Percentiles rank a stretch among this genome's conserved stretches.
Evolutionary conservation across 2,113 vertebrate genomes (phyloP).

Genomic region (Datnioides undecimradiatus): DNA sequence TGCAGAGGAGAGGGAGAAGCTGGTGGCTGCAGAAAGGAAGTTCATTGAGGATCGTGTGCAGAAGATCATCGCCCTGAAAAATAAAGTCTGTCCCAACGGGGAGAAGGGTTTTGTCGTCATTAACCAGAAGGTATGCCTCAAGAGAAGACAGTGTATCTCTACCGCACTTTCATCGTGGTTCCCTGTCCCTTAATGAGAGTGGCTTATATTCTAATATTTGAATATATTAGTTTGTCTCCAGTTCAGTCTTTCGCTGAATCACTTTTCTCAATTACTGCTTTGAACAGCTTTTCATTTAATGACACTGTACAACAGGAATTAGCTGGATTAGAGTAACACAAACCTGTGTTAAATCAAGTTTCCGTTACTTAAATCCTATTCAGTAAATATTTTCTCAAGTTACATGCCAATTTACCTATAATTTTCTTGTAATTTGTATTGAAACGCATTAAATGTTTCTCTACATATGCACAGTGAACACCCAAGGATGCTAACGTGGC

Average conservation of each 20-base stretch:
- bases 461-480: slow-evolving; percentile 70
- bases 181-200: too few relatives aligned
- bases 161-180: too few relatives aligned
- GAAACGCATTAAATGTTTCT: neutral
- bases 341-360: neutral
- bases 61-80: slow-evolving; percentile 95
- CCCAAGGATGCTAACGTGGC: slow-evolving; percentile 65
- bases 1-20: slow-evolving; percentile 93
- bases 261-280: too few relatives aligned
- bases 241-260: too few relatives aligned
- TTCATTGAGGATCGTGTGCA: slow-evolving; percentile 96
- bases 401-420: neutral
- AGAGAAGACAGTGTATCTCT: too few relatives aligned
- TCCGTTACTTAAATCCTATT: too few relatives aligned
- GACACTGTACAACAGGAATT: too few relatives aligned
- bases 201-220: too few relatives aligned
- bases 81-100: slow-evolving; percentile 88
- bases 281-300: too few relatives aligned
- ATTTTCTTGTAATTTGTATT: neutral
- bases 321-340: neutral
- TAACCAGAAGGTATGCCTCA: slow-evolving; percentile 93
- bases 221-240: too few relatives aligned
- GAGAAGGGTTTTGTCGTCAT: slow-evolving; percentile 95
- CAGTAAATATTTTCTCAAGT: neutral
- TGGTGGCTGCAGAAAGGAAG: slow-evolving; percentile 95